phyloP scores from a whole-genome alignment of 2,888 invertebrate genomes.

The Tetranychus piercei region DNA sequence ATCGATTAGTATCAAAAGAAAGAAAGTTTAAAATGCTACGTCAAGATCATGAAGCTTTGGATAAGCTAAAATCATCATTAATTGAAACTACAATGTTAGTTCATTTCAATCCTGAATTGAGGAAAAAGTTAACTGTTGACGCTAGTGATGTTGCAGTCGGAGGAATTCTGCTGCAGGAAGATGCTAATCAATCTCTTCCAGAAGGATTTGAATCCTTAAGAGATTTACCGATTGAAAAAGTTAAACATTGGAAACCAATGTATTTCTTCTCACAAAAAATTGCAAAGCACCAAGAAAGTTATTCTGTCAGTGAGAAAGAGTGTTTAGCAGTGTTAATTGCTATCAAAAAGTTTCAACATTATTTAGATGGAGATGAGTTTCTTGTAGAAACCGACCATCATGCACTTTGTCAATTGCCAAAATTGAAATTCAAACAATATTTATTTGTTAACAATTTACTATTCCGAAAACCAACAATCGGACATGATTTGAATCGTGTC shows the following conservation, averaged over 20 bases:
- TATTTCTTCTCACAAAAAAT: too few species aligned
- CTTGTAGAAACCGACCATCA: neutral
- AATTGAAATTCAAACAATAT: neutral
- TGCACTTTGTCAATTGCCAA: neutral
- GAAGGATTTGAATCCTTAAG: too few species aligned
- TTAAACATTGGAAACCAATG: neutral
- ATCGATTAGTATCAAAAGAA: neutral
- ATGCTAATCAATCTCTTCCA: too few species aligned
- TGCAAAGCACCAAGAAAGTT: neutral
- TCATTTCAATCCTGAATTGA: neutral
- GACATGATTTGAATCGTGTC: neutral
- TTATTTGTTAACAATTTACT: neutral
- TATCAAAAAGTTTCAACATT: neutral
- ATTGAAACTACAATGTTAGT: neutral
- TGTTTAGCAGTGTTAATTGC: neutral
- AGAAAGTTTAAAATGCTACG: neutral
- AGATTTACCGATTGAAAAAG: too few species aligned
- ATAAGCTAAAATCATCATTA: neutral
- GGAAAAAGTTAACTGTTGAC: neutral
- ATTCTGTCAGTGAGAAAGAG: neutral
- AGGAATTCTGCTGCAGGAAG: neutral
- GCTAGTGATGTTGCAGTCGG: neutral
- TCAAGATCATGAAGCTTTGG: neutral
- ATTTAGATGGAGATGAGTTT: neutral
- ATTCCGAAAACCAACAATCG: neutral